Conservation (phyloP, 1,140 invertebrate species). For the Asbolus verrucosus region DNA sequence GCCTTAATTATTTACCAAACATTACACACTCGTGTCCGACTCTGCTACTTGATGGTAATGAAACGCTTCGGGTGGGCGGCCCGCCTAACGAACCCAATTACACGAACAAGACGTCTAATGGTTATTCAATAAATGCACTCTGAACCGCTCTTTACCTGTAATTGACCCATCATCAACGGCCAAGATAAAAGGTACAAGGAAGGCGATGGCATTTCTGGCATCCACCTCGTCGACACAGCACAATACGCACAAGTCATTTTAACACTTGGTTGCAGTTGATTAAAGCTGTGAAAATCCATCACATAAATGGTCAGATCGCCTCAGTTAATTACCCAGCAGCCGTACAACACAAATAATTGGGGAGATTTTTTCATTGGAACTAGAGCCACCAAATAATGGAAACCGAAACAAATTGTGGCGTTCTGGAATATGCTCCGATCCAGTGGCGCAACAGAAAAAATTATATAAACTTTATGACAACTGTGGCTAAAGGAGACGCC, state of each 20-base stretch:
- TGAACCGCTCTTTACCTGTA: slow-evolving; percentile 4
- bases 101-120: slow-evolving; percentile 5
- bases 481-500: no score
- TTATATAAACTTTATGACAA: no score
- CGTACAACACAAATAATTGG: slow-evolving; percentile 17
- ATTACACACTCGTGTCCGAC: slow-evolving; percentile 20
- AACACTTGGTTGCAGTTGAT: background rate
- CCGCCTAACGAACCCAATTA: slow-evolving; percentile 28
- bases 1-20: slow-evolving; percentile 36
- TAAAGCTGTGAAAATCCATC: slow-evolving; percentile 6
- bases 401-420: no score
- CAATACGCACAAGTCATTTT: background rate
- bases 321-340: slow-evolving; percentile 1
- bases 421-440: no score
- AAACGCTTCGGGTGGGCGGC: slow-evolving; percentile 13
- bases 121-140: slow-evolving; percentile 28
- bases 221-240: slow-evolving; percentile 9
- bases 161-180: slow-evolving; percentile 23
- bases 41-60: slow-evolving; percentile 24
- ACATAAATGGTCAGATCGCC: slow-evolving; percentile 10
- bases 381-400: no score
- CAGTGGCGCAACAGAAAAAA: no score
- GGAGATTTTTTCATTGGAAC: slow-evolving; percentile 17
- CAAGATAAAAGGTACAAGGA: background rate
- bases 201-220: background rate